Evolutionary conservation across 2,797 vertebrate species (phyloP).

Genomic region (Pantherophis vulpinus): DNA sequence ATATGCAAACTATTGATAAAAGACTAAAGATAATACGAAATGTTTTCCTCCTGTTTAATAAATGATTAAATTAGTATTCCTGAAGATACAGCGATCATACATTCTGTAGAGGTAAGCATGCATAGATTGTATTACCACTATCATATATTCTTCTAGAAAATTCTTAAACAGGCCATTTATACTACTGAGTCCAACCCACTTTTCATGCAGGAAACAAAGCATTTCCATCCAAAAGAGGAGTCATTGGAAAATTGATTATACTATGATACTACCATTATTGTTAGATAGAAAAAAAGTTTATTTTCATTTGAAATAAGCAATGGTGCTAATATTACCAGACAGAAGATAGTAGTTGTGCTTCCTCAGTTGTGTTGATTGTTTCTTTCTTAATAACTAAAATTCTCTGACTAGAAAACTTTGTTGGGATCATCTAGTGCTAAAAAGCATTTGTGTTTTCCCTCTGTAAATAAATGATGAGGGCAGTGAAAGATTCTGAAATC

Average conservation of each 20-base stretch:
- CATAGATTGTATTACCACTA: neutral
- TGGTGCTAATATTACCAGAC: neutral
- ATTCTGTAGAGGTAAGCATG: neutral
- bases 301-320: neutral
- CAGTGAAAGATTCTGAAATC: neutral
- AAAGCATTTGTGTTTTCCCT: neutral
- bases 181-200: neutral
- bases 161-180: neutral
- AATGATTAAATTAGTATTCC: neutral
- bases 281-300: neutral
- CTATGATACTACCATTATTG: neutral
- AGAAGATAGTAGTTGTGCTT: neutral
- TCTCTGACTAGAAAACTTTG: neutral
- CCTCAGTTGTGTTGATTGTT: neutral
- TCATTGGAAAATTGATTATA: neutral
- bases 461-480: neutral
- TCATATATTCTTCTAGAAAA: neutral
- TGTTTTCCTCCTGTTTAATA: neutral
- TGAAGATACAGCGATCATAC: neutral
- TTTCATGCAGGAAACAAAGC: neutral
- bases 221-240: neutral
- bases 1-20: constrained; percentile 43
- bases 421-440: neutral
- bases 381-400: neutral
- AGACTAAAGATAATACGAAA: constrained; percentile 45